phyloP scores from a whole-genome alignment of 2,888 invertebrate species.

The Rotaria macrura region DNA sequence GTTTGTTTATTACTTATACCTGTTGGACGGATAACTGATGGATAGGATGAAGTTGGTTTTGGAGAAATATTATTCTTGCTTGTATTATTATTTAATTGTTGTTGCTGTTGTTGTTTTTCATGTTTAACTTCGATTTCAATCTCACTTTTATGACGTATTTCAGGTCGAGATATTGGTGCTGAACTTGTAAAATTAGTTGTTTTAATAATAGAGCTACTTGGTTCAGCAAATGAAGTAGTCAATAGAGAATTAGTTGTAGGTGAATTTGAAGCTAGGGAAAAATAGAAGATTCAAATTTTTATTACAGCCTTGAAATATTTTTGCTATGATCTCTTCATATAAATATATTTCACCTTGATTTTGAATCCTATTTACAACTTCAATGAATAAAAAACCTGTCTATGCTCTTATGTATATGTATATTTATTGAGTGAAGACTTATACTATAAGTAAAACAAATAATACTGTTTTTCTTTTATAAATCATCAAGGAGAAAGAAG shows the following conservation, averaged over 20 bases:
- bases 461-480: no score
- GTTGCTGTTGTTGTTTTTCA: neutral
- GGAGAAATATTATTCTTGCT: neutral
- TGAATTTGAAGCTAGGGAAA: neutral
- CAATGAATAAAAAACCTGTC: no score
- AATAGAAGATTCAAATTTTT: neutral
- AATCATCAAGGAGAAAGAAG: no score
- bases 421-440: no score
- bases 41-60: neutral
- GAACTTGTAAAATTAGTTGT: neutral
- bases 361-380: no score
- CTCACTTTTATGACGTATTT: conserved; percentile 9
- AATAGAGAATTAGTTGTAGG: neutral
- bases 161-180: neutral
- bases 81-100: neutral
- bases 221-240: neutral
- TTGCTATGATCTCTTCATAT: no score
- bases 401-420: no score
- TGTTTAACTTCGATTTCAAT: neutral
- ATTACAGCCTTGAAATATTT: neutral
- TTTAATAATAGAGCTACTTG: neutral
- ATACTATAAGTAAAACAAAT: no score
- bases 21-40: neutral
- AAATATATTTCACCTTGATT: no score
- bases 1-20: neutral